Percentiles rank a stretch among this genome's conserved stretches.
These are phyloP conservation scores for Cyphomyrus plagiostoma DNA, from an alignment of 2,113 vertebrate genomes.

Conservation along the genomic window DNA sequence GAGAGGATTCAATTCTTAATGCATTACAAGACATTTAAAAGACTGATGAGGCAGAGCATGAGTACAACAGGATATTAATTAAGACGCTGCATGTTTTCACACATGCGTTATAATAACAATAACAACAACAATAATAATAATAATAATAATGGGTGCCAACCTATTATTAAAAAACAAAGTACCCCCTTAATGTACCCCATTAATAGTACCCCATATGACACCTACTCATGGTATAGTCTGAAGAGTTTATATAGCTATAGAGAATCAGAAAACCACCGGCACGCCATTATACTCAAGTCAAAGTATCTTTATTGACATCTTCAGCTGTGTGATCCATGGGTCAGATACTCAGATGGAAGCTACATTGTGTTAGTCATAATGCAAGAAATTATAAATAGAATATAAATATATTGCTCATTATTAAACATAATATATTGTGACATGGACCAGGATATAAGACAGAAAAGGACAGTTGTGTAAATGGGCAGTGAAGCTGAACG, in stretches of 20 bases:
- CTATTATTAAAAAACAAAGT: no score
- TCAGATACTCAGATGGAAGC: background rate
- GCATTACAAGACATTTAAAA: conserved; percentile 22
- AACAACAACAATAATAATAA: background rate
- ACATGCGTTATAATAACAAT: background rate
- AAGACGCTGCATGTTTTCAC: background rate
- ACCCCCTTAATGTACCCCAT: no score
- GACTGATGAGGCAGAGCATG: background rate
- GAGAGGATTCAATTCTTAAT: conserved; percentile 25
- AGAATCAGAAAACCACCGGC: background rate
- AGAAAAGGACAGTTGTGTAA: background rate
- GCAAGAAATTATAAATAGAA: background rate
- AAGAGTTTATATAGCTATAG: background rate
- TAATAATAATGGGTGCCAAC: background rate
- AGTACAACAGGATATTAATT: background rate
- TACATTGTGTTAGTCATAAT: background rate
- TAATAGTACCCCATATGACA: background rate
- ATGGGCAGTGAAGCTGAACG: background rate
- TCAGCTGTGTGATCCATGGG: background rate
- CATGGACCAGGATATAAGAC: background rate
- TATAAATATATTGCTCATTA: background rate
- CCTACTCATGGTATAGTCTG: background rate
- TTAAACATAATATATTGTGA: background rate
- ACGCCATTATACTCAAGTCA: background rate
- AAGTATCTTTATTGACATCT: background rate